phyloP scores from a whole-genome alignment of 2,888 invertebrate genomes.

The Ctenicera cuprea region DNA sequence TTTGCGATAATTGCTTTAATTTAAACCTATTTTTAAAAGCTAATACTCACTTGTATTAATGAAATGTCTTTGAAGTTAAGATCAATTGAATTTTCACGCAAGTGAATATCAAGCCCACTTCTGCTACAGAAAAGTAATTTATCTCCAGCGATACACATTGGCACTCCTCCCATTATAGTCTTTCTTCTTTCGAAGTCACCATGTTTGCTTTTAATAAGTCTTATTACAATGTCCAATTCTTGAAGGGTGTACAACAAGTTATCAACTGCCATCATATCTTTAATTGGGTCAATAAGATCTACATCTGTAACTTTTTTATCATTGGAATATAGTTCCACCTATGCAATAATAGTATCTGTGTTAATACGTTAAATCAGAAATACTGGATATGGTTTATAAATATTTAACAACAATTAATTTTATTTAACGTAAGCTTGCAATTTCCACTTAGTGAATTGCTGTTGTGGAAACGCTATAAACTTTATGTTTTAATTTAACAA shows the following conservation, averaged over 20 bases:
- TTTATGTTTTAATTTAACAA: too few relatives aligned
- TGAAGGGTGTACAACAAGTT: conserved; percentile 77
- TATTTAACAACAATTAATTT: too few relatives aligned
- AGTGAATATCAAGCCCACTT: conserved; percentile 75
- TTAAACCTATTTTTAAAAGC: too few relatives aligned
- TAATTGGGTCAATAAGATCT: conserved; percentile 78
- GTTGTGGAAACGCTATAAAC: too few relatives aligned
- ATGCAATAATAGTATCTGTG: conserved; percentile 41
- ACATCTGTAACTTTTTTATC: conserved; percentile 73
- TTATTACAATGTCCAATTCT: conserved; percentile 77
- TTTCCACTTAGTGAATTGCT: too few relatives aligned
- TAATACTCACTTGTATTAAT: too few relatives aligned
- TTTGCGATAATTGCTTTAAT: too few relatives aligned
- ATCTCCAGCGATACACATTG: conserved; percentile 73
- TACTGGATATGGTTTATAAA: too few relatives aligned
- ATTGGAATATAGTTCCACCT: conserved; percentile 78
- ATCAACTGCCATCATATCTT: conserved; percentile 75
- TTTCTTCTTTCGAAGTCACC: conserved; percentile 69
- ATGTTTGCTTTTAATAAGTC: too few relatives aligned
- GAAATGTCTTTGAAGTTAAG: conserved; percentile 71
- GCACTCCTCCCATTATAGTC: conserved; percentile 76
- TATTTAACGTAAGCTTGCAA: too few relatives aligned
- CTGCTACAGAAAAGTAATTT: conserved; percentile 73
- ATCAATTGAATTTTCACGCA: conserved; percentile 74
- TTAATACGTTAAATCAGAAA: too few relatives aligned